phyloP scores from a whole-genome alignment of 2,113 vertebrate genomes.

The Paratilapia polleni region DNA sequence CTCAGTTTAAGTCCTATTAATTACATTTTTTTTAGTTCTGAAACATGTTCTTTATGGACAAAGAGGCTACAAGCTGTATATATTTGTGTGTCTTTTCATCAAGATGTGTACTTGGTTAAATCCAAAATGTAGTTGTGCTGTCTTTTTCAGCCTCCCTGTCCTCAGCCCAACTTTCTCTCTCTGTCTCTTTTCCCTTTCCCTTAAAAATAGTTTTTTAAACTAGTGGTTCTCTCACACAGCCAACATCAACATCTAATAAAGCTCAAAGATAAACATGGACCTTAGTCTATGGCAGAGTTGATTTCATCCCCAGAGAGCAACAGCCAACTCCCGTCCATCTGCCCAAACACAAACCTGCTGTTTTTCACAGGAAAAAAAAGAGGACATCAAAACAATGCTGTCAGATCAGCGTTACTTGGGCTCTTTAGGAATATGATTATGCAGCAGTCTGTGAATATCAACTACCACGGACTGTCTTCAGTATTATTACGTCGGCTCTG shows the following conservation, averaged over 20 bases:
- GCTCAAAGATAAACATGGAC: constrained; percentile 82
- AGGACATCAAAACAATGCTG: constrained; percentile 62
- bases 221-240: constrained; percentile 76
- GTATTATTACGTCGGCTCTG: constrained; percentile 4
- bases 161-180: constrained; percentile 12
- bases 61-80: not conserved
- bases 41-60: not conserved
- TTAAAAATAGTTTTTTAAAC: constrained; percentile 80
- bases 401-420: constrained; percentile 55
- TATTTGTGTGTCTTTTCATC: constrained; percentile 13
- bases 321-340: constrained; percentile 80
- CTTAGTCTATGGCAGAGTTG: constrained; percentile 78
- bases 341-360: constrained; percentile 82
- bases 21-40: not conserved
- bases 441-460: constrained; percentile 45
- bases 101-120: constrained; percentile 31
- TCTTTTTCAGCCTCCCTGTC: constrained; percentile 11
- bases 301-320: constrained; percentile 79
- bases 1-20: not conserved
- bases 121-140: not conserved
- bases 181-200: constrained; percentile 40
- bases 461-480: constrained; percentile 21
- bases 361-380: constrained; percentile 58
- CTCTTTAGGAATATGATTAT: constrained; percentile 55
- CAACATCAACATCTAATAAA: constrained; percentile 85